Evolutionary conservation across 2,797 vertebrate species (phyloP).

Genomic region (Thripadectes ignobilis): DNA sequence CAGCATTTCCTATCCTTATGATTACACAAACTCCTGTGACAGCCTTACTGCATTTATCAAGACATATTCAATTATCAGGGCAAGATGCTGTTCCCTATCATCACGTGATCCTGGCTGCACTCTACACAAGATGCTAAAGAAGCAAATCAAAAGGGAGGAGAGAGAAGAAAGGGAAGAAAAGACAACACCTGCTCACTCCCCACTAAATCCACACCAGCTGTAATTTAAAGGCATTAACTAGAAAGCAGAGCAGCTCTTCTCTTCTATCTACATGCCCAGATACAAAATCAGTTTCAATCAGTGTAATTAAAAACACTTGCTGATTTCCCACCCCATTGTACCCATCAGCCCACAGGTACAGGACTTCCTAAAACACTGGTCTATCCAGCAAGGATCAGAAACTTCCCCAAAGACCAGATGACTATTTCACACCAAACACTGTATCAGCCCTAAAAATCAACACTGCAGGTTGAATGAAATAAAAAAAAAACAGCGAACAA

Average conservation of each 20-base stretch:
- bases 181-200: neutral
- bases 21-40: conserved; percentile 12
- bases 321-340: neutral
- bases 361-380: neutral
- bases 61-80: conserved; percentile 48
- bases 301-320: neutral
- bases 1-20: neutral
- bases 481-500: neutral
- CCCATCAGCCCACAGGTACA: neutral
- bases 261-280: neutral
- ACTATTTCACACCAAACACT: neutral
- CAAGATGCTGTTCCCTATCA: conserved; percentile 30
- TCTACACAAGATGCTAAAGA: neutral
- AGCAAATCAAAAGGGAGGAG: neutral
- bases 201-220: neutral
- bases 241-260: neutral
- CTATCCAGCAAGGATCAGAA: neutral
- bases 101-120: conserved; percentile 5
- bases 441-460: neutral
- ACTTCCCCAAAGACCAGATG: neutral
- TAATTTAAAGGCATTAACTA: neutral
- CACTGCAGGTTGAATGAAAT: neutral
- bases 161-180: neutral
- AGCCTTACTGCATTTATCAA: conserved; percentile 31
- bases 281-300: neutral